Conservation (phyloP, 2,797 vertebrate species). For the Limnodromus scolopaceus region DNA sequence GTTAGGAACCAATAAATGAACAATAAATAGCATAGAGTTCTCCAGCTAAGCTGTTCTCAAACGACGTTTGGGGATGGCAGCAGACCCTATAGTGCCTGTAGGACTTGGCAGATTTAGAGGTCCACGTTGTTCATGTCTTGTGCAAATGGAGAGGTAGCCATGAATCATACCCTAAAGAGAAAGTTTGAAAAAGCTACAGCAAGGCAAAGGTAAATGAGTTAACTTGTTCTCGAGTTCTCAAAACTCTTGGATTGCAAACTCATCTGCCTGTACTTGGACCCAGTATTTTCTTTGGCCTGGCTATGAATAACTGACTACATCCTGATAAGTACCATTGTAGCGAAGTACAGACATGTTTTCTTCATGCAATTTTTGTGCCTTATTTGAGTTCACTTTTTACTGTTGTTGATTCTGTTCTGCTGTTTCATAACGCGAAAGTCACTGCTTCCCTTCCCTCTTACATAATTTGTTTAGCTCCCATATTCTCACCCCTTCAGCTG, state of each 20-base stretch:
- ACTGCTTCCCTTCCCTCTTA: neutral
- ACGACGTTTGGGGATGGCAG: accelerated
- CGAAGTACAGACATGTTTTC: neutral
- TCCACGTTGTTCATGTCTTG: neutral
- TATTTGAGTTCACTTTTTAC: neutral
- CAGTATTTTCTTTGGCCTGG: neutral
- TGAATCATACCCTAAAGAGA: neutral
- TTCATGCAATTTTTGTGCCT: neutral
- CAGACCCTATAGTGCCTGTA: neutral
- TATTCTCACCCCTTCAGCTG: neutral
- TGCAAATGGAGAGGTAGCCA: neutral
- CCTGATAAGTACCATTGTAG: neutral
- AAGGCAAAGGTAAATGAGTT: neutral
- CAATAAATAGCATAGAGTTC: accelerated
- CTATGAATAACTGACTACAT: accelerated
- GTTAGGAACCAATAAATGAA: neutral
- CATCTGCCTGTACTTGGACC: neutral
- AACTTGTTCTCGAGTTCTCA: neutral
- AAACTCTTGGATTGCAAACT: too few species aligned
- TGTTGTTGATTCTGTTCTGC: neutral
- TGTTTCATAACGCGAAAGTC: neutral
- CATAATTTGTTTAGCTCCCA: accelerated
- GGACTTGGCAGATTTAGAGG: neutral
- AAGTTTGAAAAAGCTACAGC: neutral
- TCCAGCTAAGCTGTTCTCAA: too few species aligned